These are phyloP conservation scores for Acanthosepion pharaonis DNA, from an alignment of 2,888 invertebrate genomes.

Conservation along the genomic window DNA sequence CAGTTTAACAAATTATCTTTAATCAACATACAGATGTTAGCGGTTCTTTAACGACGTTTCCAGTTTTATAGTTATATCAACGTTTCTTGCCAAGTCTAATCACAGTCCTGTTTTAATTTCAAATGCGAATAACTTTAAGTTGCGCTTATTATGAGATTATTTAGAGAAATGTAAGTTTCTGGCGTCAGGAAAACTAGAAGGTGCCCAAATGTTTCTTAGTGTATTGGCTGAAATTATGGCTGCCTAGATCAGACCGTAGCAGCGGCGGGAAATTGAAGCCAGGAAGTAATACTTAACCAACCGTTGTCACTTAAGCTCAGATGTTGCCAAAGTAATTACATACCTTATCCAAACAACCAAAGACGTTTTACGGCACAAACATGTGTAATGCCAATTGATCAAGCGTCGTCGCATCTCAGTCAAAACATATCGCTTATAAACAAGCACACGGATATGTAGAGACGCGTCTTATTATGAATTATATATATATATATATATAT, in stretches of 20 bases:
- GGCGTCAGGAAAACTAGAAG: background rate
- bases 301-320: background rate
- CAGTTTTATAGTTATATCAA: too few relatives aligned
- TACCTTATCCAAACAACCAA: background rate
- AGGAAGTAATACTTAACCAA: background rate
- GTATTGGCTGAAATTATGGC: background rate
- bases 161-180: background rate
- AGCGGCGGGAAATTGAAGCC: background rate
- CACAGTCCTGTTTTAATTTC: too few relatives aligned
- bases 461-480: too few relatives aligned
- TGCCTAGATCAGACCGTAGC: background rate
- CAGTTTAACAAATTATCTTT: too few relatives aligned
- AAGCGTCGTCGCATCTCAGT: background rate
- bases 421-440: background rate
- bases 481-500: too few relatives aligned
- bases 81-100: too few relatives aligned
- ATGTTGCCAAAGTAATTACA: constrained; percentile 17
- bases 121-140: too few relatives aligned
- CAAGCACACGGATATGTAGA: too few relatives aligned
- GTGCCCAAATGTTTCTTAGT: background rate
- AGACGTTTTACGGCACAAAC: background rate
- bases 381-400: background rate
- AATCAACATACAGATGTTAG: too few relatives aligned
- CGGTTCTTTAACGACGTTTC: too few relatives aligned
- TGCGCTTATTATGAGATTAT: background rate